Evolutionary conservation across 2,113 vertebrate genomes (phyloP), one percentile per base, ranked within the genome.

Genomic region (rabbit (Oryctolagus cuniculus)): DNA sequence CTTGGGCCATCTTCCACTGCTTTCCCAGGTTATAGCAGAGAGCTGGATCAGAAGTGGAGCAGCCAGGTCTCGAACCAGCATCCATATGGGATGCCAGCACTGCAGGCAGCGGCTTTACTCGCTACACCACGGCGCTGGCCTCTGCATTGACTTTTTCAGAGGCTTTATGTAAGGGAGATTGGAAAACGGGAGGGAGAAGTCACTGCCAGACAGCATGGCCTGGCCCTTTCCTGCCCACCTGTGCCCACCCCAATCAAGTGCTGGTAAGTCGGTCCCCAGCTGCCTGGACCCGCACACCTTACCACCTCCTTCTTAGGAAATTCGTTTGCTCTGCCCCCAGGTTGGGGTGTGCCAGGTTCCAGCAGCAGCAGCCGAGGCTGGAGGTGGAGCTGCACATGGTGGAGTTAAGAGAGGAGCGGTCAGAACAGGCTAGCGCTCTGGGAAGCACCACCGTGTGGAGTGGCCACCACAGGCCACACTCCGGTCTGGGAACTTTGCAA

Each of bases 151-250:
- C 34, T 58, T 80, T 69, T 84, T 64, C 15, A 87, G 95, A 93
- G 27, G 29, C 90, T 92, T 0, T 51, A 5, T 38, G 51, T 75
- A 66, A 84, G 34, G 51, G 31, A 6, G 53, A 72, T 17, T 58
- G 16, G n/a, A 36, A 78, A 80, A 29, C 29, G 49, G 38, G 74
- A 29, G 84, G 55, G 44, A 36, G 72, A 77, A 85, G 66, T 63
- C 55, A 72, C 5, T 63, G 53, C 15, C 85, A 66, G 67, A 58
- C 36, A 19, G 67, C 21, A 44, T 66, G 51, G 11, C 49, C 90
- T 75, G 83, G 38, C 72, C 96, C 66, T 93, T 93, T 89, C 89
- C 81, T 92, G 75, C 53, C 44, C 10, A 6, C 36, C 12, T 5
- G 19, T 44, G 44, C 16, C 55, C 55, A 58, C 66, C 55, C 66